Percentiles rank a stretch among this genome's conserved stretches.
Evolutionary conservation across 1,140 invertebrate species (phyloP).

Genomic region (Cataglyphis hispanica): DNA sequence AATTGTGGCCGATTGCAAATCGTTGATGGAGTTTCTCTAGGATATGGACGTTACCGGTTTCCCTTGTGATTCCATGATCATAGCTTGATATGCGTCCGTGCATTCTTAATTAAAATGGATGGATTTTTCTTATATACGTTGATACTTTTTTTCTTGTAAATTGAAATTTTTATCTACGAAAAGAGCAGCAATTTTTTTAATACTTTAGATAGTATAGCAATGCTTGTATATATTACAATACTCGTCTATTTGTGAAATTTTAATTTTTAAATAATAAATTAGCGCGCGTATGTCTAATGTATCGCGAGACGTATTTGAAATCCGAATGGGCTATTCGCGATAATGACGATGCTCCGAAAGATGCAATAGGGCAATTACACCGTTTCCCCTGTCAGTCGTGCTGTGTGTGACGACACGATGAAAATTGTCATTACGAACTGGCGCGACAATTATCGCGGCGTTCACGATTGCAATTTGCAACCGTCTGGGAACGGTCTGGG

Average conservation of each 20-base stretch:
- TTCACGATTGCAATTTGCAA: conserved; percentile 86
- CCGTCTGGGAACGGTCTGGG: conserved; percentile 85
- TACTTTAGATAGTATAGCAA: no score
- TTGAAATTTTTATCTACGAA: background rate
- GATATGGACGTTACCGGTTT: background rate
- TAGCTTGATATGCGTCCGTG: no score
- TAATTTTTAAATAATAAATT: conserved; percentile 15
- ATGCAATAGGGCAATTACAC: conserved; percentile 84
- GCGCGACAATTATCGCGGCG: conserved; percentile 85
- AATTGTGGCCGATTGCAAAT: conserved; percentile 1
- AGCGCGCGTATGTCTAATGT: conserved; percentile 28
- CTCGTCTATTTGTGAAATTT: background rate
- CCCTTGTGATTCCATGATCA: background rate
- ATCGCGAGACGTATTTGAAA: conserved; percentile 55
- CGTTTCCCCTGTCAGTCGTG: conserved; percentile 66
- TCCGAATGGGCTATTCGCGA: conserved; percentile 73
- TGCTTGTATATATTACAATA: background rate
- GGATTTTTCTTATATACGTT: background rate
- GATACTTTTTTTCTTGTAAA: background rate
- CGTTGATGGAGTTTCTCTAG: background rate
- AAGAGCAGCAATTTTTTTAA: background rate
- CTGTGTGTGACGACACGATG: conserved; percentile 83
- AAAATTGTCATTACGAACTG: conserved; percentile 86
- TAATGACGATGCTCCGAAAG: conserved; percentile 81
- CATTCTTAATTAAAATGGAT: background rate